phyloP scores from a whole-genome alignment of 2,888 invertebrate species.

The Drosophila leonis region DNA sequence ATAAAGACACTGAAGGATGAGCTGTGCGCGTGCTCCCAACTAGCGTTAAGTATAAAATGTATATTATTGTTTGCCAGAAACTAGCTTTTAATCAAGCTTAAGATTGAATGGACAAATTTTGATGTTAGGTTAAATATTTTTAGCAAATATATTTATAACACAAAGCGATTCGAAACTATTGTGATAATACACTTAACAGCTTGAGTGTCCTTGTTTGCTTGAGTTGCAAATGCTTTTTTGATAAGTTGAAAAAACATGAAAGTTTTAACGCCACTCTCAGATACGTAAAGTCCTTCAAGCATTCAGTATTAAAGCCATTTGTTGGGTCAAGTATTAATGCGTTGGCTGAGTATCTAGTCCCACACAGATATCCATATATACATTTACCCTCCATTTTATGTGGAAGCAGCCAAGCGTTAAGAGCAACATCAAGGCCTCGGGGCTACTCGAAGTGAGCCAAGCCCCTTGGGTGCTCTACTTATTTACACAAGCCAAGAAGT shows the following conservation, averaged over 20 bases:
- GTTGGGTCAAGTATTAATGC: slow-evolving; percentile 42
- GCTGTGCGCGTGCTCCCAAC: not conserved
- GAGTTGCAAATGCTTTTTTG: not conserved
- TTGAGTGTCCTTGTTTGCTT: not conserved
- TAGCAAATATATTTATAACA: not conserved
- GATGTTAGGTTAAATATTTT: not conserved
- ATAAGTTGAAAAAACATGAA: slow-evolving; percentile 4
- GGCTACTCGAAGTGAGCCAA: slow-evolving; percentile 26
- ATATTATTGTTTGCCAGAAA: not conserved
- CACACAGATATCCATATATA: not conserved
- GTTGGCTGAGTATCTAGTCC: slow-evolving; percentile 32
- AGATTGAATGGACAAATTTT: not conserved
- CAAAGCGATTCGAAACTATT: not conserved
- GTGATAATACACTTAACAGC: not conserved
- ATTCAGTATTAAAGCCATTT: slow-evolving; percentile 26
- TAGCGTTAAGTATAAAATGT: not conserved
- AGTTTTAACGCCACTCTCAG: slow-evolving; percentile 8
- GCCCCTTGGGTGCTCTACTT: slow-evolving; percentile 30
- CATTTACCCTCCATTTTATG: slow-evolving; percentile 39
- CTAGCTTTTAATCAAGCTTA: not conserved
- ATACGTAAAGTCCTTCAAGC: slow-evolving; percentile 8
- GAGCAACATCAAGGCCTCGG: slow-evolving; percentile 38
- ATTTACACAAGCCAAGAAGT: slow-evolving; percentile 22
- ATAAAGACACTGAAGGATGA: not conserved
- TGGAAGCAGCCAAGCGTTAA: slow-evolving; percentile 63